Percentiles rank a stretch among this genome's conserved stretches.
Conservation (phyloP, 2,797 vertebrate species). For the Pantherophis alleghaniensis region DNA sequence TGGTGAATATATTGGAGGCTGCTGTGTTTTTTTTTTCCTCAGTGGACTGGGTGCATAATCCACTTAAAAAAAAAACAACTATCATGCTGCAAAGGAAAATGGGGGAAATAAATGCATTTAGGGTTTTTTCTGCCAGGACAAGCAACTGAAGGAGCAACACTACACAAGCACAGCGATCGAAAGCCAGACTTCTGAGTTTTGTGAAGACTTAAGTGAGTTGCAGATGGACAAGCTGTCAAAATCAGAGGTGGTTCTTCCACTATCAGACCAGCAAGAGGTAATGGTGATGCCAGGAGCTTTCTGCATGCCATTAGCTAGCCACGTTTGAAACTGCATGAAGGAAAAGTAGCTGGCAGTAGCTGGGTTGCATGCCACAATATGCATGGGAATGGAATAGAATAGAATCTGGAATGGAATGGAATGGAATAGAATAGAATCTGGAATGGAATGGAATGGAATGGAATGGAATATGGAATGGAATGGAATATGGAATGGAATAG, state of each 20-base stretch:
- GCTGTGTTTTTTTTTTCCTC: slow-evolving; percentile 34
- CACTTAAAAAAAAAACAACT: slow-evolving; percentile 40
- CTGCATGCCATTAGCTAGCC: slow-evolving; percentile 57
- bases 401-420: no score
- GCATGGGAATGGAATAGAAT: neutral
- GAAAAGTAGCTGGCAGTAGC: neutral
- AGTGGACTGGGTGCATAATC: neutral
- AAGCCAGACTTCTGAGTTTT: slow-evolving; percentile 69
- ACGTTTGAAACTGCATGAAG: slow-evolving; percentile 53
- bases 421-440: no score
- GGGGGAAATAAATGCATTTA: slow-evolving; percentile 59
- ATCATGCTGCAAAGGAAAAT: slow-evolving; percentile 49
- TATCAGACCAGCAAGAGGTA: slow-evolving; percentile 68
- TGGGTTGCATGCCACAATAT: slow-evolving; percentile 8
- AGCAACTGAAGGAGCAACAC: slow-evolving; percentile 61
- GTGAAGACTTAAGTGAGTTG: slow-evolving; percentile 70
- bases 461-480: no score
- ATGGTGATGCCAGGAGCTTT: slow-evolving; percentile 41
- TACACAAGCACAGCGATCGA: slow-evolving; percentile 62
- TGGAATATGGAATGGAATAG: neutral
- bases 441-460: no score
- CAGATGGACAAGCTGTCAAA: slow-evolving; percentile 65
- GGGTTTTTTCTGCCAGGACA: slow-evolving; percentile 70
- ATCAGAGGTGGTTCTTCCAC: slow-evolving; percentile 54
- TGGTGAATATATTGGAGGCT: slow-evolving; percentile 21